Conservation (phyloP, 2,888 invertebrate genomes). For the Drosophila buzzatii region DNA sequence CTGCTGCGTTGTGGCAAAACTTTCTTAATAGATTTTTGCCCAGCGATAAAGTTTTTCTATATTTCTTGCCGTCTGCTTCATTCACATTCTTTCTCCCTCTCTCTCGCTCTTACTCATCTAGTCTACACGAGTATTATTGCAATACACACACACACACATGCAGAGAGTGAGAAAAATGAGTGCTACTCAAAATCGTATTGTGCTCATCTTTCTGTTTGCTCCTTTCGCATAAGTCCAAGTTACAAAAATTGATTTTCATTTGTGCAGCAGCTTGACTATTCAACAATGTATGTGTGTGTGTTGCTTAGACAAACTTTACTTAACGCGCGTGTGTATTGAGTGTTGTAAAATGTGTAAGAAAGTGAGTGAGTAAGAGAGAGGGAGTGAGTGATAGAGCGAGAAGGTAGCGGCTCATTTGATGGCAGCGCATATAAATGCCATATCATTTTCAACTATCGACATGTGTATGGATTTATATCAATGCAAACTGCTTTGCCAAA, state of each 20-base stretch:
- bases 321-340: conserved; percentile 9
- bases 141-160: conserved; percentile 8
- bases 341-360: neutral
- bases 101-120: neutral
- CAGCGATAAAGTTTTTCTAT: conserved; percentile 66
- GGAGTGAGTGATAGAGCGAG: no score
- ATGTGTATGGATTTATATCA: neutral
- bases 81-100: neutral
- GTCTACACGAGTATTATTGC: conserved; percentile 30
- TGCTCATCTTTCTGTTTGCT: conserved; percentile 20
- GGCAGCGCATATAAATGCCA: conserved; percentile 21
- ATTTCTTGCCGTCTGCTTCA: conserved; percentile 18
- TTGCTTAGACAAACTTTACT: conserved; percentile 28
- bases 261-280: conserved; percentile 62
- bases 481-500: neutral
- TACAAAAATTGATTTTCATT: conserved; percentile 76
- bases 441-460: conserved; percentile 42
- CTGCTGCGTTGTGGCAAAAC: conserved; percentile 74
- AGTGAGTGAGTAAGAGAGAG: no score
- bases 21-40: conserved; percentile 77
- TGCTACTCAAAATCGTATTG: conserved; percentile 56
- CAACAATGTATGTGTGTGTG: conserved; percentile 14
- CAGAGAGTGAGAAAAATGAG: neutral
- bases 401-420: no score
- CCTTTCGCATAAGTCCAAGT: conserved; percentile 38